phyloP scores from a whole-genome alignment of 2,888 invertebrate genomes.

The Melinopterus prodromus region DNA sequence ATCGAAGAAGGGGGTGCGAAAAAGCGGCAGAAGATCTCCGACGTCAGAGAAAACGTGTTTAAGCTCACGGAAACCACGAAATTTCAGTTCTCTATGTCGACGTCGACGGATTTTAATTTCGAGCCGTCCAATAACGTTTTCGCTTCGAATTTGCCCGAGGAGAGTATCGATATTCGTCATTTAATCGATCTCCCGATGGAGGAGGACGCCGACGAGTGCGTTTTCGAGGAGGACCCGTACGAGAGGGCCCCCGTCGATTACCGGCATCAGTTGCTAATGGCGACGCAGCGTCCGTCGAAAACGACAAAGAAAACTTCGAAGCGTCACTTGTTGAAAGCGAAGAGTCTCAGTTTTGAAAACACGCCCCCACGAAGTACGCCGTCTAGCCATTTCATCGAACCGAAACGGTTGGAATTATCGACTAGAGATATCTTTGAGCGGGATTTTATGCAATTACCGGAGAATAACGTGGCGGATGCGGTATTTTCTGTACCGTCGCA shows the following conservation, averaged over 20 bases:
- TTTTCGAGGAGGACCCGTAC: slow-evolving; percentile 29
- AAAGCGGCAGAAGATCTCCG: background rate
- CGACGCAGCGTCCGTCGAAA: slow-evolving; percentile 35
- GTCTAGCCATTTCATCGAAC: slow-evolving; percentile 28
- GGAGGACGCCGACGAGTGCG: background rate
- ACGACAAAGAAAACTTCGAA: slow-evolving; percentile 26
- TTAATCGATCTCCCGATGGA: background rate
- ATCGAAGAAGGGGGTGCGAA: slow-evolving; percentile 19
- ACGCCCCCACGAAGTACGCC: slow-evolving; percentile 28
- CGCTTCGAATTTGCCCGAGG: slow-evolving; percentile 28
- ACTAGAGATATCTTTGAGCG: slow-evolving; percentile 17
- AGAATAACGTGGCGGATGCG: slow-evolving; percentile 28
- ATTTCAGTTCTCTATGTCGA: background rate
- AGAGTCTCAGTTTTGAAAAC: slow-evolving; percentile 35
- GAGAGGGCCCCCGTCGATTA: slow-evolving; percentile 32
- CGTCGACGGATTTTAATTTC: slow-evolving; percentile 26
- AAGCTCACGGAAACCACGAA: slow-evolving; percentile 12
- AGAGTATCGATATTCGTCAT: slow-evolving; percentile 32
- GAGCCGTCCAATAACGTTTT: slow-evolving; percentile 29
- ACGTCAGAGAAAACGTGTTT: slow-evolving; percentile 32
- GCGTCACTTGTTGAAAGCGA: slow-evolving; percentile 34
- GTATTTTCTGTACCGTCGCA: slow-evolving; percentile 6
- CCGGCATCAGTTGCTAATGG: slow-evolving; percentile 33
- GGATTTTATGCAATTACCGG: slow-evolving; percentile 29
- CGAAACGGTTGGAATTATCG: slow-evolving; percentile 30